Evolutionary conservation across 2,888 invertebrate species (phyloP), one percentile per base, ranked within the genome.

Genomic region (Cylloceria caligata): DNA sequence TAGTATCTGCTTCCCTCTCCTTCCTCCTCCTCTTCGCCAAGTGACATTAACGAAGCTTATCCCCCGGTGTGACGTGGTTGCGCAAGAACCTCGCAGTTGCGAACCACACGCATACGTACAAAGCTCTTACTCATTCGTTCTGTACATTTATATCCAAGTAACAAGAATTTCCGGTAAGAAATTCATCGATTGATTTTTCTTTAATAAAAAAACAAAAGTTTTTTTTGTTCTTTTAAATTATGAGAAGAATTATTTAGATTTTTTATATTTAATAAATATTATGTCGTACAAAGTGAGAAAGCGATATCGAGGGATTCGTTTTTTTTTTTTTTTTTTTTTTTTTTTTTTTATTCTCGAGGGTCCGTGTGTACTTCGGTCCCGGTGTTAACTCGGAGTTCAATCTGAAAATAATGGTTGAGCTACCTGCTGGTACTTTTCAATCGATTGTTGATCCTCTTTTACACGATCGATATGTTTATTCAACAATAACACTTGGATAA

Each of bases 41-140:
- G n/a, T n/a, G n/a, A 13, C 42, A 84, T 86, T 83, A 84, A 84
- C 83, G 83, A 86, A 77, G 79, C 82, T 87, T 82, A 86, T 86
- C 83, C 83, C 68, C 57, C 49, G 87, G 87, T 74, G 34, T 39
- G 39, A 55, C 30, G 27, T 27, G 16, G 72, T 81, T 81, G 72
- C 72, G 71, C 57, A 80, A 74, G 34, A 62, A 69, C n/a, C n/a
- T n/a, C 49, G 27, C 30, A 45, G 74, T 16, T n/a, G n/a, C n/a
- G n/a, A 74, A 47, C 39, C 27, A 69, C 52, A 11, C 62, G 69
- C 60, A 52, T 69, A 36, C 34, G 69, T 65, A 42, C 19, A 7
- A 9, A 39, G 68, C 19, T 49, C n/a, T 13, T 21, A n/a, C 30
- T 65, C 47, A 5, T 16, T 11, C 5, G 45, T 16, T 16, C 45